Percentiles rank a stretch among this genome's conserved stretches.
These are phyloP conservation scores for Terrapene triunguis DNA, from an alignment of 2,113 vertebrate species.

Conservation along the genomic window DNA sequence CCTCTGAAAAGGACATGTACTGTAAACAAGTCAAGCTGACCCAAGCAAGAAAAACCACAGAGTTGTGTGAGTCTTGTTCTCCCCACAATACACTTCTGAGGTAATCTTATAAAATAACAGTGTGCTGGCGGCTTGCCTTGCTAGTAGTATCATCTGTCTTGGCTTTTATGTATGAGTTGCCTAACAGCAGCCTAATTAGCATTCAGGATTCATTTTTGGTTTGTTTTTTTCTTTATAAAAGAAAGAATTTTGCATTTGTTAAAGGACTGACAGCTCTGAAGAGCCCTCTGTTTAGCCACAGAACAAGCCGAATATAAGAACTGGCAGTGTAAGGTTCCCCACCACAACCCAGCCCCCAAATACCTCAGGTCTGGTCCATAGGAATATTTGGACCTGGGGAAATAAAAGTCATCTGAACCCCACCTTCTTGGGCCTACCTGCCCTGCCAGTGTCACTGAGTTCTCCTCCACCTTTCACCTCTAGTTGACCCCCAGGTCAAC, in stretches of 20 bases:
- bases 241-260: conserved; percentile 31
- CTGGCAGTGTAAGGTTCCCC: accelerated
- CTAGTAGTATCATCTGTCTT: conserved; percentile 49
- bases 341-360: background rate
- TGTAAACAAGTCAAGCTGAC: conserved; percentile 1
- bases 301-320: background rate
- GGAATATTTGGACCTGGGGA: background rate
- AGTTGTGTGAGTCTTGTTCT: conserved; percentile 39
- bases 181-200: conserved; percentile 29
- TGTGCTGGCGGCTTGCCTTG: background rate
- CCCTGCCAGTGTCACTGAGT: background rate
- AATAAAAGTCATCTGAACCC: conserved; percentile 12
- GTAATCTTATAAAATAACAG: conserved; percentile 60
- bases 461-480: background rate
- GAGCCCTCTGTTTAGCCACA: background rate
- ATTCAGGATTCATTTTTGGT: conserved; percentile 38
- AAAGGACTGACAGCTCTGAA: background rate
- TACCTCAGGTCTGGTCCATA: background rate
- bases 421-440: background rate
- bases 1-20: conserved; percentile 12
- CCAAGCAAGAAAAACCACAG: conserved; percentile 29
- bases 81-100: background rate
- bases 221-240: conserved; percentile 49
- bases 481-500: background rate
- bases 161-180: conserved; percentile 56